Percentiles rank a stretch among this genome's conserved stretches.
phyloP scores from a whole-genome alignment of 2,797 vertebrate species.

The Onychomys arenicola region DNA sequence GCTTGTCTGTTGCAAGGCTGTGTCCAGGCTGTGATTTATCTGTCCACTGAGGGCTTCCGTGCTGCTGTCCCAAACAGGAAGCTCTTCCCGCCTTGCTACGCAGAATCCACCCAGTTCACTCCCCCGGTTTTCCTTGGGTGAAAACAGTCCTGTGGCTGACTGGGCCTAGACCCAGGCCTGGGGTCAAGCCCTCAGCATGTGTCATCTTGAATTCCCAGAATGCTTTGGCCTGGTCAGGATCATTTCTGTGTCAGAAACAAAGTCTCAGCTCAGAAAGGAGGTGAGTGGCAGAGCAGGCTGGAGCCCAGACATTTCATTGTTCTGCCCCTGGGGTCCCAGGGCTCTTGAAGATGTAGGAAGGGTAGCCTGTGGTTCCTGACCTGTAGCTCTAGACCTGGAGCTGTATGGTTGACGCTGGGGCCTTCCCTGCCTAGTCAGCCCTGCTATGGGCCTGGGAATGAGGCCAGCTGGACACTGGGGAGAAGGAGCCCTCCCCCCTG shows the following conservation, averaged over 20 bases:
- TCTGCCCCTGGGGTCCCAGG: too few relatives aligned
- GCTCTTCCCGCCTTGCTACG: neutral
- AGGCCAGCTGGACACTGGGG: accelerated
- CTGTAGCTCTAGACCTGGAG: neutral
- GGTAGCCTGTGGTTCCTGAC: neutral
- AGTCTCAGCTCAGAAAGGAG: neutral
- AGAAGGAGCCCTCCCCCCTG: neutral
- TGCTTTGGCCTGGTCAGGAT: accelerated
- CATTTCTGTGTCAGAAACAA: accelerated
- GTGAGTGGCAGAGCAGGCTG: accelerated
- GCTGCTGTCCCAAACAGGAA: neutral
- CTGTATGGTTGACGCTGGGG: neutral
- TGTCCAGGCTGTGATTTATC: neutral
- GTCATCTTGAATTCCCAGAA: neutral
- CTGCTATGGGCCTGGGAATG: neutral
- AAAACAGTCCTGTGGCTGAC: neutral
- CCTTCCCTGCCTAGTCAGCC: neutral
- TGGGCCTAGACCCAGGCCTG: neutral
- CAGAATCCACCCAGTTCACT: neutral
- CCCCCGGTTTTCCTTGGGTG: neutral
- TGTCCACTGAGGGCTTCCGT: neutral
- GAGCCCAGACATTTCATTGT: accelerated
- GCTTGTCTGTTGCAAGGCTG: neutral
- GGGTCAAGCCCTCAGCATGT: accelerated
- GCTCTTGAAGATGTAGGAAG: neutral